Evolutionary conservation across 23 tunicate species (phyloP).

Genomic region (Phallusia fumigata): DNA sequence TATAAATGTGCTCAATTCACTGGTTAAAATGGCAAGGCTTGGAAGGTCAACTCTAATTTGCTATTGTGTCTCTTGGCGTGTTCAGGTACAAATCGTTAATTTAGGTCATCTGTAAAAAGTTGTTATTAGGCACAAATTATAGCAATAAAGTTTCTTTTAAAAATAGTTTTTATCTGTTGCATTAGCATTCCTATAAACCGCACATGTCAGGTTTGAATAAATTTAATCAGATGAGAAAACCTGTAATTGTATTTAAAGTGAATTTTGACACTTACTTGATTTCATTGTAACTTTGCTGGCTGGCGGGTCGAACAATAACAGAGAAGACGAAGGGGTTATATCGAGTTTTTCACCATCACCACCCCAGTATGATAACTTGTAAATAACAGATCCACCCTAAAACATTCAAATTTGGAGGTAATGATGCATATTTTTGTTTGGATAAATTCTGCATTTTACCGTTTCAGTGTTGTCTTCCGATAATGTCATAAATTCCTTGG

Average conservation of each 20-base stretch:
- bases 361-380: constrained; percentile 52
- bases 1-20: too few species aligned
- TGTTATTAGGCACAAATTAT: too few species aligned
- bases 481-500: constrained; percentile 21
- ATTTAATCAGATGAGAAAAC: too few species aligned
- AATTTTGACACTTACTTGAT: constrained; percentile 43
- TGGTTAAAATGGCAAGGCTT: too few species aligned
- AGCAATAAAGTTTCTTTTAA: too few species aligned
- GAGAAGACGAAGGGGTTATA: constrained; percentile 43
- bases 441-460: not conserved
- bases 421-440: not conserved
- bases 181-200: too few species aligned
- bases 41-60: too few species aligned
- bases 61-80: too few species aligned
- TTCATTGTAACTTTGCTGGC: constrained; percentile 35
- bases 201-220: too few species aligned
- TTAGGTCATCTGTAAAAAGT: too few species aligned
- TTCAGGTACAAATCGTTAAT: too few species aligned
- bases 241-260: not conserved
- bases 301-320: constrained; percentile 67
- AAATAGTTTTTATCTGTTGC: too few species aligned
- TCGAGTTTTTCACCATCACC: constrained; percentile 62
- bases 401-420: not conserved
- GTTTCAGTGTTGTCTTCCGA: not conserved
- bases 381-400: constrained; percentile 22